Conservation (phyloP, 2,113 vertebrate species). For the Fukomys damarensis region DNA sequence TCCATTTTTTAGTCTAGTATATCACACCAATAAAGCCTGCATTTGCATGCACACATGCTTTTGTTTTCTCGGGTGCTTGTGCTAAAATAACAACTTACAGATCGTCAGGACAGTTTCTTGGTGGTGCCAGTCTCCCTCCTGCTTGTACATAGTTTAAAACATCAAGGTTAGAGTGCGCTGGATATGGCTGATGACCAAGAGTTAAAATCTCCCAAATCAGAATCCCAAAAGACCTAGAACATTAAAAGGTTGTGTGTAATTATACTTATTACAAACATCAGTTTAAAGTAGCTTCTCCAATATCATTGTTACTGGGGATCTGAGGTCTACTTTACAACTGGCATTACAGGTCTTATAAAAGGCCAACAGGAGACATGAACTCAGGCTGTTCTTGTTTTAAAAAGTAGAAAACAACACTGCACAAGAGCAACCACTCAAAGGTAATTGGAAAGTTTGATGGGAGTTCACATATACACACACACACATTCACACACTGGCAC, state of each 20-base stretch:
- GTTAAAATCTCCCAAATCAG: constrained; percentile 89
- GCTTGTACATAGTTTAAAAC: constrained; percentile 86
- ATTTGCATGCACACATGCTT: neutral
- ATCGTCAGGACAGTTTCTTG: constrained; percentile 85
- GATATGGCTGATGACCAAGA: constrained; percentile 89
- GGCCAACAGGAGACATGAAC: constrained; percentile 50
- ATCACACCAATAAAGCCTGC: neutral
- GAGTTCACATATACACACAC: neutral
- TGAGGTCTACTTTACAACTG: neutral
- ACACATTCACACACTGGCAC: neutral
- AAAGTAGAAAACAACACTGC: constrained; percentile 1
- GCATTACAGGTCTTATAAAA: constrained; percentile 45
- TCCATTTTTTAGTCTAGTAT: constrained; percentile 40
- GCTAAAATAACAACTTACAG: constrained; percentile 84
- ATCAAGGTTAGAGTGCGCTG: constrained; percentile 88
- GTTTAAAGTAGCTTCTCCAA: constrained; percentile 49
- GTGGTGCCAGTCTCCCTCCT: constrained; percentile 86
- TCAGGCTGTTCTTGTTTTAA: neutral
- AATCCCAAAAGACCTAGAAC: constrained; percentile 88
- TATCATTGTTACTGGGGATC: neutral
- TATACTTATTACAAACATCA: constrained; percentile 22
- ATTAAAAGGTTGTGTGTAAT: constrained; percentile 58
- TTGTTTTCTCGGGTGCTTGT: neutral
- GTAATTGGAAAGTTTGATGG: neutral
- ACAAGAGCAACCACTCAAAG: constrained; percentile 10